phyloP scores from a whole-genome alignment of 2,113 vertebrate genomes.

The Danionella cerebrum region DNA sequence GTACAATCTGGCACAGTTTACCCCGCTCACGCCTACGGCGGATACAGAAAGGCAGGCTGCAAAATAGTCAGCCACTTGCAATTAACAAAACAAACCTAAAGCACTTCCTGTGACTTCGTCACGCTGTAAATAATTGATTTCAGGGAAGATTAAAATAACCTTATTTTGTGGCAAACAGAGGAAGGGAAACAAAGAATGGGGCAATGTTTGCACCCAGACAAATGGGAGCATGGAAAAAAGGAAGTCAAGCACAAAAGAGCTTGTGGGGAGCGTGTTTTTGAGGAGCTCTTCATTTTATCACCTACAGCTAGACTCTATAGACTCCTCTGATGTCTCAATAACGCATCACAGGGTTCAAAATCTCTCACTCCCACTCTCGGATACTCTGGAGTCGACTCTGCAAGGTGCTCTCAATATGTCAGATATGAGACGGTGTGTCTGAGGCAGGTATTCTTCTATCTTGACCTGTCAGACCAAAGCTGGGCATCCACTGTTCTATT shows the following conservation, averaged over 20 bases:
- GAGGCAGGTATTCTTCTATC: too few species aligned
- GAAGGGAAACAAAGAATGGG: background rate
- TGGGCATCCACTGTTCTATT: too few species aligned
- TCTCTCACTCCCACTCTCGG: constrained; percentile 23
- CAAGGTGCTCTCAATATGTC: constrained; percentile 66
- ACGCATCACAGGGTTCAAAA: constrained; percentile 1
- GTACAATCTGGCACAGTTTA: background rate
- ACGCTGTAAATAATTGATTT: background rate
- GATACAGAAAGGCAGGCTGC: background rate
- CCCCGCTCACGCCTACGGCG: background rate
- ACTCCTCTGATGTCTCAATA: constrained; percentile 10
- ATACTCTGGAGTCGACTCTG: constrained; percentile 43
- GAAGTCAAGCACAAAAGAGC: background rate
- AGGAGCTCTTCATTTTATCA: constrained; percentile 11
- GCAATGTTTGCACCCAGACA: background rate
- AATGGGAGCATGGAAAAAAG: background rate
- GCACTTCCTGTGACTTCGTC: background rate
- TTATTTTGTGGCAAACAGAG: background rate
- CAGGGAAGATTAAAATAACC: background rate
- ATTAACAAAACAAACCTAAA: constrained; percentile 35
- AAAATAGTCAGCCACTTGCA: constrained; percentile 14
- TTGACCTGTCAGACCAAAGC: too few species aligned
- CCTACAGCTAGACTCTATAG: constrained; percentile 2
- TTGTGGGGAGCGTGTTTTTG: background rate
- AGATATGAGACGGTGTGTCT: constrained; percentile 24